phyloP scores from a whole-genome alignment of 2,797 vertebrate genomes.

The Amphiprion clarkii region DNA sequence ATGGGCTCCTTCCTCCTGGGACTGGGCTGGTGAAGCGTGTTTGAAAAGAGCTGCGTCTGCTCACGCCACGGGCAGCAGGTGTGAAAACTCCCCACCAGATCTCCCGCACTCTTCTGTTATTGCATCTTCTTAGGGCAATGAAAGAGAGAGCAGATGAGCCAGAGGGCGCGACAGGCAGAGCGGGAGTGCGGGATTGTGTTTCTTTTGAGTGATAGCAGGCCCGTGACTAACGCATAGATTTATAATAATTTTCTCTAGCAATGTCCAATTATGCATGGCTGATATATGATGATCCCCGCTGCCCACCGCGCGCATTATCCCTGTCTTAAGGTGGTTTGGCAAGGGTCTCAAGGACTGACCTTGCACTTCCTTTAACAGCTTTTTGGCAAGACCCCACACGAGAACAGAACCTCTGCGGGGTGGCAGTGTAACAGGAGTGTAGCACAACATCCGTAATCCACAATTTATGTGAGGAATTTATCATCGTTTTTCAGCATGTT shows the following conservation, averaged over 20 bases:
- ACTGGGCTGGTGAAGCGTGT: conserved; percentile 55
- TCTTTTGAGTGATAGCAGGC: conserved; percentile 78
- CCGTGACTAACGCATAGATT: conserved; percentile 82
- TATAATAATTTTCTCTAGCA: conserved; percentile 77
- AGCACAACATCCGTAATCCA: conserved; percentile 16
- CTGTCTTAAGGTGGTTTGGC: conserved; percentile 42
- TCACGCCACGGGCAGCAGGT: conserved; percentile 80
- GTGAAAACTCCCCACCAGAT: conserved; percentile 81
- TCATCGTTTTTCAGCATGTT: conserved; percentile 5
- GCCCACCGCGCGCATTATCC: conserved; percentile 45
- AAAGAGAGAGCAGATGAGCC: conserved; percentile 81
- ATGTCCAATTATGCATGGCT: conserved; percentile 73
- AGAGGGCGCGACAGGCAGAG: conserved; percentile 58
- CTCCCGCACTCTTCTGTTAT: conserved; percentile 82
- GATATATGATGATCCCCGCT: conserved; percentile 72
- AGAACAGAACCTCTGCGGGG: conserved; percentile 8
- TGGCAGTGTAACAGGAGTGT: conserved; percentile 6
- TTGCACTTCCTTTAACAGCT: conserved; percentile 37
- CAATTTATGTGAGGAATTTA: conserved; percentile 29
- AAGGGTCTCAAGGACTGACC: conserved; percentile 49
- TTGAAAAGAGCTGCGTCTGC: conserved; percentile 78
- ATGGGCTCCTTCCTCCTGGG: conserved; percentile 79
- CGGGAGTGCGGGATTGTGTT: conserved; percentile 74
- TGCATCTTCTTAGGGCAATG: conserved; percentile 82
- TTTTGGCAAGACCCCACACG: conserved; percentile 42